Evolutionary conservation across 2,797 vertebrate species (phyloP).

Genomic region (Malacoctenus gilli): DNA sequence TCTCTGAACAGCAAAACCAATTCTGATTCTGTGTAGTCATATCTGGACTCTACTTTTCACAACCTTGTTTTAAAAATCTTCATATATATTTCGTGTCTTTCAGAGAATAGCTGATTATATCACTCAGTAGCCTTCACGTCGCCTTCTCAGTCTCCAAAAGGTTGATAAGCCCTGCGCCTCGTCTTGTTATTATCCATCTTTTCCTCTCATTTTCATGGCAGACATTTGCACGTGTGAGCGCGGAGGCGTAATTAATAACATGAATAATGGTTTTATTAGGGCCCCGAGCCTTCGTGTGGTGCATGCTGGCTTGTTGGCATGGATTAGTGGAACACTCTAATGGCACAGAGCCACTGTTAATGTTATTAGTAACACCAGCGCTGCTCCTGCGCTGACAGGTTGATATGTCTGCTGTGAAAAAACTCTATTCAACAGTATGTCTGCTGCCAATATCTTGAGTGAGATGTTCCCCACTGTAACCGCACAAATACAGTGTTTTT

Average conservation of each 20-base stretch:
- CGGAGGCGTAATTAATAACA: slow-evolving; percentile 19
- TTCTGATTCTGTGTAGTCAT: no score
- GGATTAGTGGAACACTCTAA: slow-evolving; percentile 5
- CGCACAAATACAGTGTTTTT: no score
- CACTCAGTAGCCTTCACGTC: no score
- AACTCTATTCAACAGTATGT: not conserved
- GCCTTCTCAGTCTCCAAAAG: no score
- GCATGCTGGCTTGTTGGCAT: slow-evolving; percentile 9
- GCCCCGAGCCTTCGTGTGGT: not conserved
- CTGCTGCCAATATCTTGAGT: not conserved
- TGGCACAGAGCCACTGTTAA: not conserved
- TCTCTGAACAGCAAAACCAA: no score
- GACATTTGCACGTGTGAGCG: slow-evolving; percentile 2
- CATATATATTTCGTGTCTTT: no score
- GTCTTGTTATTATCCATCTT: not conserved
- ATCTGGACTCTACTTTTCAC: no score
- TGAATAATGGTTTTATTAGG: slow-evolving; percentile 11
- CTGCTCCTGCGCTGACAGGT: not conserved
- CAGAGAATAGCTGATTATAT: no score
- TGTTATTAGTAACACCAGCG: slow-evolving; percentile 6
- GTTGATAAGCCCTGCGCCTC: no score
- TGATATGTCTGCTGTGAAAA: not conserved
- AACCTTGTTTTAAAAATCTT: no score
- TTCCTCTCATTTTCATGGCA: not conserved
- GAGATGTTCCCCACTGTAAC: no score